A percentile compares a stretch with the other conserved stretches of the same genome.
These are phyloP conservation scores for Oscheius sp. DNA, from an alignment of 1,140 invertebrate species.

Conservation along the genomic window DNA sequence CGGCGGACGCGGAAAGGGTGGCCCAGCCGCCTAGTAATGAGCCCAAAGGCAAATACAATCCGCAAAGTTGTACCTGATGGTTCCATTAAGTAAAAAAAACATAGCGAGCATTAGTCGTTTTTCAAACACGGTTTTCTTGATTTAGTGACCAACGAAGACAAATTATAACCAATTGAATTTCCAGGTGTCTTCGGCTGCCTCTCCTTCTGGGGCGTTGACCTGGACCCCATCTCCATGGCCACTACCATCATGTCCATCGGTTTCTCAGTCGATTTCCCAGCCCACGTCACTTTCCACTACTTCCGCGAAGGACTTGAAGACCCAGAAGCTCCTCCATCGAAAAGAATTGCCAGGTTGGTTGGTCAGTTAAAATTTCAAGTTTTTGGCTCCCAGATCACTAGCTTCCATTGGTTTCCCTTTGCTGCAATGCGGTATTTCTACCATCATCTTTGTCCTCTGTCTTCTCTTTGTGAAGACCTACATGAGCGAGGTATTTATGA, in stretches of 20 bases:
- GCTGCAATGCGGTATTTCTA: constrained; percentile 85
- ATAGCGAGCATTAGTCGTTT: too few species aligned
- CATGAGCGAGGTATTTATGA: constrained; percentile 66
- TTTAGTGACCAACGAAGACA: too few species aligned
- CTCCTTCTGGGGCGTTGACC: constrained; percentile 60
- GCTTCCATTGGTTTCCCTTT: constrained; percentile 88
- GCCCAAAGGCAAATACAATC: too few species aligned
- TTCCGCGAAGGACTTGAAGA: constrained; percentile 63
- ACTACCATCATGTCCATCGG: constrained; percentile 64
- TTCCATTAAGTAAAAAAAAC: too few species aligned
- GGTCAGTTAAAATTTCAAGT: not conserved
- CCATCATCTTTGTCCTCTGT: constrained; percentile 82
- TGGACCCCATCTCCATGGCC: constrained; percentile 64
- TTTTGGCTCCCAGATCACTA: constrained; percentile 65
- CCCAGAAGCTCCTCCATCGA: constrained; percentile 5
- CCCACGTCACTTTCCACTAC: constrained; percentile 62
- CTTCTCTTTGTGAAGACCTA: constrained; percentile 84
- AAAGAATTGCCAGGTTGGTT: constrained; percentile 26
- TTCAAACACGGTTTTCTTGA: too few species aligned
- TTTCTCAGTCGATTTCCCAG: constrained; percentile 64
- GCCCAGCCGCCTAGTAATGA: too few species aligned
- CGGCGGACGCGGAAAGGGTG: too few species aligned
- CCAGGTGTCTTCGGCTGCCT: constrained; percentile 62
- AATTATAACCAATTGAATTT: constrained; percentile 13
- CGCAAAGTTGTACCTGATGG: too few species aligned